A percentile compares a stretch with the other conserved stretches of the same genome.
Conservation (phyloP, 1,140 invertebrate genomes). For the Leptinotarsa undecemlineata region DNA sequence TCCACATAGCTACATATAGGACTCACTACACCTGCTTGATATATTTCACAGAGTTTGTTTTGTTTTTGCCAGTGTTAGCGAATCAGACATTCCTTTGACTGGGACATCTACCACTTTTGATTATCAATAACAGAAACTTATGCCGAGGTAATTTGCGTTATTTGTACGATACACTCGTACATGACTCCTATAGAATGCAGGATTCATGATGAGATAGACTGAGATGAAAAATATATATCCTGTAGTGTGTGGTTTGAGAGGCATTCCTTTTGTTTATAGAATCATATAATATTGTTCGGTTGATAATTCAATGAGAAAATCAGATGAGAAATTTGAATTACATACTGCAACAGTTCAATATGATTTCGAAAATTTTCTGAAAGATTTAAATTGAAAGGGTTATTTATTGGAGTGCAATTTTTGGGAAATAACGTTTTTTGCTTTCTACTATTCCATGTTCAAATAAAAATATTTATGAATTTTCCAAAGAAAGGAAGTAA, state of each 20-base stretch:
- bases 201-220: no score
- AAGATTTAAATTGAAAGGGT: not conserved
- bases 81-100: not conserved
- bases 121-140: not conserved
- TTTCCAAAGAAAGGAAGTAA: no score
- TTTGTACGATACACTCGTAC: no score
- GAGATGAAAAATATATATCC: no score
- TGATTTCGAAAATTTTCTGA: no score
- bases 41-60: conserved; percentile 14
- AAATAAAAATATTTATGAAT: no score
- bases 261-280: no score
- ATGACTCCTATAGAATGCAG: no score
- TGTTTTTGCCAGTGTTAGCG: not conserved
- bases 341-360: not conserved
- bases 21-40: conserved; percentile 14
- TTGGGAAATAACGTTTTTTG: not conserved
- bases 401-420: not conserved
- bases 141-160: no score
- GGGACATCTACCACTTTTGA: not conserved
- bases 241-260: no score
- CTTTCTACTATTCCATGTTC: no score
- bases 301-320: not conserved
- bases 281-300: no score
- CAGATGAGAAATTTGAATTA: not conserved
- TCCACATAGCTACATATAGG: not conserved